Evolutionary conservation across 2,888 invertebrate species (phyloP), one percentile per base, ranked within the genome.

Genomic region (Archips crataeganus): DNA sequence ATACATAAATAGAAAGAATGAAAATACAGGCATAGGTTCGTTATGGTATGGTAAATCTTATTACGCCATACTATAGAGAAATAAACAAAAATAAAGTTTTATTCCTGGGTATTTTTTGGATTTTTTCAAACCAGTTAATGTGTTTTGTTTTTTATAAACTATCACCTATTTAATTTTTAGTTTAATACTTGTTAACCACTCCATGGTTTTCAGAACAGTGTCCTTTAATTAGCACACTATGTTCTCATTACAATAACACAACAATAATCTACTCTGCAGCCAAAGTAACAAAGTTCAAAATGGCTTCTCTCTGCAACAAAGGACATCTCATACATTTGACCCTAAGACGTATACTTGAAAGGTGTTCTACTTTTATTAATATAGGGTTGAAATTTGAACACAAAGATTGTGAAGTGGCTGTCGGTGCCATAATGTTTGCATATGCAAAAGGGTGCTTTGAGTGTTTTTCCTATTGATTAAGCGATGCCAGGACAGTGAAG

Each of bases 381-480:
- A 23, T 61, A 74, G 70, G 49, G 51, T 70, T 45, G 36, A 65
- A 47, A 64, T 15, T 66, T 39, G 15, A 64, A 62, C 74, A 70
- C 47, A 65, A 67, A 39, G 45, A 54, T 47, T 71, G 32, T 64
- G 34, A 60, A 76, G 74, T 81, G 80, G 78, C 81, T 86, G 89
- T 84, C 85, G 84, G 83, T 80, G 83, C 83, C 90, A 89, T 84
- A 84, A 80, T 90, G 87, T 93, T 92, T 92, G 91, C 91, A 85
- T 92, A 92, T 90, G 91, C 91, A 90, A 90, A 90, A 89, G 88
- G 91, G 91, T 81, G 80, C 85, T 79, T 79, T 79, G 85, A 89
- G 89, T 91, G 93, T 91, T 93, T 91, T 92, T 91, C 86, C 86
- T 89, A 89, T 89, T 92, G 93, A 93, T 92, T 92, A 92, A 90